Conservation (phyloP, 1,140 invertebrate species). For the Leguminivora glycinivorella region DNA sequence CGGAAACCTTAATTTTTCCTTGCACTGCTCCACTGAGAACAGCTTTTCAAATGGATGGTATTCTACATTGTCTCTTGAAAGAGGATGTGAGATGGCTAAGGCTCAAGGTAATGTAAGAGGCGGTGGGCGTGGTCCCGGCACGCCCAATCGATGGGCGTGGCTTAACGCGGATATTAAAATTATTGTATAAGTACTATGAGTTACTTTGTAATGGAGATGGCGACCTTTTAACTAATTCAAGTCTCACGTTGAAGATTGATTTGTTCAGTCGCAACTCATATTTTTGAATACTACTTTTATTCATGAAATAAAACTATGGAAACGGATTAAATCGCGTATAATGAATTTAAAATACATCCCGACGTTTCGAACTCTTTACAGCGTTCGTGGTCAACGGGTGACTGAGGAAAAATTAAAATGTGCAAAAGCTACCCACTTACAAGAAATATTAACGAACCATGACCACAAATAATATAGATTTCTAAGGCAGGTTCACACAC, state of each 20-base stretch:
- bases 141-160: constrained; percentile 62
- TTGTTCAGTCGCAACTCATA: background rate
- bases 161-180: constrained; percentile 40
- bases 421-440: no score
- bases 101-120: constrained; percentile 49
- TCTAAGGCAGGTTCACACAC: no score
- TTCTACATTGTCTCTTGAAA: constrained; percentile 57
- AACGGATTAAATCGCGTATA: no score
- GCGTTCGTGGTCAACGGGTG: no score
- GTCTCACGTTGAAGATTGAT: background rate
- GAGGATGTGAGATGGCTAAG: constrained; percentile 43
- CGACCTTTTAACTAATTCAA: constrained; percentile 13
- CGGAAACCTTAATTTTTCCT: constrained; percentile 41
- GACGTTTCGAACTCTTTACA: no score
- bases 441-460: no score
- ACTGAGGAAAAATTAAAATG: no score
- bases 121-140: constrained; percentile 61
- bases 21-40: constrained; percentile 33
- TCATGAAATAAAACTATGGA: no score
- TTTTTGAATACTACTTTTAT: no score
- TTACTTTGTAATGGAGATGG: constrained; percentile 15
- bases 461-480: no score
- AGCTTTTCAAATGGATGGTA: constrained; percentile 34
- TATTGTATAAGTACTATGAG: constrained; percentile 33
- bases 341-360: no score